phyloP scores from a whole-genome alignment of 1,140 invertebrate species.

The Scaptomyza hsui region DNA sequence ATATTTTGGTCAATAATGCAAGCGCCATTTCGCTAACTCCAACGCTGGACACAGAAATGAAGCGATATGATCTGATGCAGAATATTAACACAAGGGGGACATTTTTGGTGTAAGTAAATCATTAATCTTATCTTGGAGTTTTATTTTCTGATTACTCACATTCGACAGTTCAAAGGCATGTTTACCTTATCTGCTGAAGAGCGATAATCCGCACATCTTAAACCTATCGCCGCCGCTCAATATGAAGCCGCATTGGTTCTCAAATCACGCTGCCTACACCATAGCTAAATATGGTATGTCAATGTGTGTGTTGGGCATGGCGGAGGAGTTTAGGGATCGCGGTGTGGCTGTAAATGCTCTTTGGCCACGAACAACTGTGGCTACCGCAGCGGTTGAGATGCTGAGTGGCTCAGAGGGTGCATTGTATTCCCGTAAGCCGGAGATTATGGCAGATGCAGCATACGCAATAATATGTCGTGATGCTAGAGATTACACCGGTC shows the following conservation, averaged over 20 bases:
- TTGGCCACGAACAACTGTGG: slow-evolving; percentile 97
- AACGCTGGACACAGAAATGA: slow-evolving; percentile 96
- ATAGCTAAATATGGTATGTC: slow-evolving; percentile 99
- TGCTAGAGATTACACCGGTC: slow-evolving; percentile 90
- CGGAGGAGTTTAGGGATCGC: slow-evolving; percentile 93
- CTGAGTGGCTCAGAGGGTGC: slow-evolving; percentile 95
- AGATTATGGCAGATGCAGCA: slow-evolving; percentile 98
- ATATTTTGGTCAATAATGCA: slow-evolving; percentile 98
- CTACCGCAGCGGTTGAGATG: slow-evolving; percentile 99
- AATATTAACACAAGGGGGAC: slow-evolving; percentile 96
- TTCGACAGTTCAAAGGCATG: slow-evolving; percentile 97
- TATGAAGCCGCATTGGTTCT: slow-evolving; percentile 96
- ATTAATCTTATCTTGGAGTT: not conserved
- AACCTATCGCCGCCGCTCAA: slow-evolving; percentile 98
- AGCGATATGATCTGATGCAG: slow-evolving; percentile 98
- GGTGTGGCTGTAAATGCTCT: slow-evolving; percentile 98
- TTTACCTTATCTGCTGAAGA: slow-evolving; percentile 94
- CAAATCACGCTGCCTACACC: slow-evolving; percentile 96
- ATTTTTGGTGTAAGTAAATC: slow-evolving; percentile 91
- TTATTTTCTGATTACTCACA: slow-evolving; percentile 61
- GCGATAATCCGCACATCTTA: slow-evolving; percentile 96
- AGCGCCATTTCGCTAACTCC: slow-evolving; percentile 96
- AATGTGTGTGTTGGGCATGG: slow-evolving; percentile 98
- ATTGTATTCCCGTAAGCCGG: slow-evolving; percentile 90
- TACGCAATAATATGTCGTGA: slow-evolving; percentile 93